These are phyloP conservation scores for Diachasma alloeum DNA, from an alignment of 1,140 invertebrate genomes.

Conservation along the genomic window DNA sequence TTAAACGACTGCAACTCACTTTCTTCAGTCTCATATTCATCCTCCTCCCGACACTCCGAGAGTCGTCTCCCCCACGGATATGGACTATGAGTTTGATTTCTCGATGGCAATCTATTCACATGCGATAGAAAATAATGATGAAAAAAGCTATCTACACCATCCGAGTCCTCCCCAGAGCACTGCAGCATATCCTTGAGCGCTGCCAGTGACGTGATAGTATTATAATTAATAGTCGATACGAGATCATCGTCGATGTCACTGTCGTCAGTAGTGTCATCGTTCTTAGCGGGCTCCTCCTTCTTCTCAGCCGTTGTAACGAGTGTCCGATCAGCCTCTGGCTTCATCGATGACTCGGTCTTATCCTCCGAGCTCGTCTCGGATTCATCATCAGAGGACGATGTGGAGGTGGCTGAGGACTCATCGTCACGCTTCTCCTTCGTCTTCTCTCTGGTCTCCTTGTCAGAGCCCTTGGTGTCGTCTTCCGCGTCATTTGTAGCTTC, in stretches of 20 bases:
- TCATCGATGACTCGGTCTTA: slow-evolving; percentile 49
- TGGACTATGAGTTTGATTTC: slow-evolving; percentile 67
- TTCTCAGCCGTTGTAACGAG: slow-evolving; percentile 28
- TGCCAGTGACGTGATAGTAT: slow-evolving; percentile 73
- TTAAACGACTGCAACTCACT: slow-evolving; percentile 39
- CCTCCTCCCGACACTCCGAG: slow-evolving; percentile 83
- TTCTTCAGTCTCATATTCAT: slow-evolving; percentile 76
- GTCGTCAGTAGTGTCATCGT: slow-evolving; percentile 62
- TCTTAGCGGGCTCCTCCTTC: slow-evolving; percentile 40
- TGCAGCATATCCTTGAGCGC: slow-evolving; percentile 75
- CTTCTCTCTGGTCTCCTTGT: slow-evolving; percentile 35
- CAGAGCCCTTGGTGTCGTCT: slow-evolving; percentile 29
- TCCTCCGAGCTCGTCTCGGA: slow-evolving; percentile 58
- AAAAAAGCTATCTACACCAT: slow-evolving; percentile 74
- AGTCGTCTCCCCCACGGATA: slow-evolving; percentile 73
- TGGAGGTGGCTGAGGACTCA: slow-evolving; percentile 52
- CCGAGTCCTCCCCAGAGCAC: slow-evolving; percentile 68
- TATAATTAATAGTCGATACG: slow-evolving; percentile 73
- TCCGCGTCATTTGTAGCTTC: slow-evolving; percentile 24
- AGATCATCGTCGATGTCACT: slow-evolving; percentile 74
- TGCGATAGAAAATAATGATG: slow-evolving; percentile 78
- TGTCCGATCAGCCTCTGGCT: slow-evolving; percentile 29
- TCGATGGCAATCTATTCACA: slow-evolving; percentile 72
- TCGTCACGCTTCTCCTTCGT: slow-evolving; percentile 44
- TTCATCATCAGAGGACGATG: slow-evolving; percentile 57